Base-by-base conservation (phyloP, 2,888 invertebrate genomes). In the Odiellus spinosus region DNA sequence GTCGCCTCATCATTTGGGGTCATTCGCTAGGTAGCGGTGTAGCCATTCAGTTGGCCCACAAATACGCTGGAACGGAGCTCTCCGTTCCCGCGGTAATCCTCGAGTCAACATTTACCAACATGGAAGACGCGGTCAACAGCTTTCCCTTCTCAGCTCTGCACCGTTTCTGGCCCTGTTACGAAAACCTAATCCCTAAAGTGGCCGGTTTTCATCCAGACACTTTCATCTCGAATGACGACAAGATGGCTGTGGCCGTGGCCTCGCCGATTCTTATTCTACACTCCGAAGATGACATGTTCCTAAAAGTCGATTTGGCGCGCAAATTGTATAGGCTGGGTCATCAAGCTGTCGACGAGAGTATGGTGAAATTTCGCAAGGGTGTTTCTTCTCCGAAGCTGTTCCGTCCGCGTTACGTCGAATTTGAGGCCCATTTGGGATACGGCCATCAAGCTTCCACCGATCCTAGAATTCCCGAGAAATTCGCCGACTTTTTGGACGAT, bases 91-190 rank as follows among this genome's bases (percentile, higher is more conserved):
- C 85, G 0, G 67, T 96, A 0, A 74, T 96, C 48, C 69, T 96
- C 6, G 95, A 96, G 65, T 77, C 90, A n/a, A 90, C 95, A 0
- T 96, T 96, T 67, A 91, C 82, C 61, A 93, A 86, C 63, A 73
- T 96, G 53, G 76, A 76, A 2, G 90, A 91, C 57, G 95, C 90
- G 64, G 78, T 93, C 3, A 69, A 74, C 0, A 71, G 80, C 55
- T 85, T 88, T 71, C 88, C 90, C 0, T 71, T 91, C 44, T 71
- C 83, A 3, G 69, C 86, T 81, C 68, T 85, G 6, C 87, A 83
- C 56, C 75, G 74, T 3, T 75, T 79, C 69, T 70, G 91, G 55
- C 91, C 91, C 0, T 85, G 84, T 76, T 87, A 84, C 65, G 76
- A 82, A 40, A 71, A 71, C 55, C 73, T 80, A 15, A 79, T 91